These are phyloP conservation scores for Orthosia incerta DNA, from an alignment of 2,888 invertebrate species.

Conservation along the genomic window DNA sequence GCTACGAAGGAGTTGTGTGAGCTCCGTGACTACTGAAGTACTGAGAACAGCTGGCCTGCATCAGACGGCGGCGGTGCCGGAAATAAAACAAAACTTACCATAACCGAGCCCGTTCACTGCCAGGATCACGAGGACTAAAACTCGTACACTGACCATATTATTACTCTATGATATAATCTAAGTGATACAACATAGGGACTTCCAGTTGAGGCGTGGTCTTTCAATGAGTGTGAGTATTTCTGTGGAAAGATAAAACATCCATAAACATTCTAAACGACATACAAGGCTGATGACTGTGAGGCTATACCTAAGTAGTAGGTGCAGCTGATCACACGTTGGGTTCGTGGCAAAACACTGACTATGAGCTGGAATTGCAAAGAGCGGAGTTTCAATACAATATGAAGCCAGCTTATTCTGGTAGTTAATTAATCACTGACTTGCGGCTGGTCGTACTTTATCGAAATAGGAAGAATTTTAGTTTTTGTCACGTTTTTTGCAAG, in stretches of 20 bases:
- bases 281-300: background rate
- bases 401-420: background rate
- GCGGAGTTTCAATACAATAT: background rate
- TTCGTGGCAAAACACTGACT: background rate
- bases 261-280: background rate
- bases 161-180: background rate
- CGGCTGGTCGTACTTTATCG: too few relatives aligned
- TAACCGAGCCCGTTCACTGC: background rate
- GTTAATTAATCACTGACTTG: background rate
- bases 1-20: background rate
- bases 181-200: background rate
- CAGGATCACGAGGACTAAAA: background rate
- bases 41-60: too few relatives aligned
- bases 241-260: conserved; percentile 3
- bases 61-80: too few relatives aligned
- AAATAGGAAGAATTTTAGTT: background rate
- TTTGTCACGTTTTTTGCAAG: background rate
- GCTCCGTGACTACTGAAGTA: background rate
- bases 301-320: background rate
- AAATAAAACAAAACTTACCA: conserved; percentile 17
- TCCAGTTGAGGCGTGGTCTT: background rate
- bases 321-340: background rate
- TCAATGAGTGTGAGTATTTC: background rate
- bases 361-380: background rate
- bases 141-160: conserved; percentile 19